Base-by-base conservation (phyloP, 2,113 vertebrate species). In the Ranitomeya imitator region DNA sequence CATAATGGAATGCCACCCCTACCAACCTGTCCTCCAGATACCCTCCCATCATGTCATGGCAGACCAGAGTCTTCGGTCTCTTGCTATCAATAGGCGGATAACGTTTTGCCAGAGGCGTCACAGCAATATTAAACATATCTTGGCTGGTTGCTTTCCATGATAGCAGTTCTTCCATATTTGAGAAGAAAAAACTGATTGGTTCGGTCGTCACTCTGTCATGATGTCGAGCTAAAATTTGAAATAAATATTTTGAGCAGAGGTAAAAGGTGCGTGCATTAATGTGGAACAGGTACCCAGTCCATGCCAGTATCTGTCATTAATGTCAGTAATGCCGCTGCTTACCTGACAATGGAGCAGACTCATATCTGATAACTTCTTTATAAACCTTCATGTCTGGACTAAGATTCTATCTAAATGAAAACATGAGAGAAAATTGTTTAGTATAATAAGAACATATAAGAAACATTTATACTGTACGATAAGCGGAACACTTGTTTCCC, bases 11-110 rank as follows among this genome's bases (percentile, higher is more conserved):
- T 4, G 37, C 37, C 37, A 45, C 37, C 37, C 37, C 37, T 45
- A 45, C 37, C 37, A 45, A 98, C 98, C 95, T 96, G 95, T 99
- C 98, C 2, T 97, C 96, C 82, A 98, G 90, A 92, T 99, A 99
- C 0, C 98, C 98, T 0, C 98, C 97, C 90, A 95, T 96, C 98
- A 99, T 98, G 92, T 99, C 98, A 0, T 99, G 98, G 90, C 97
- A 99, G 89, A 99, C 92, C 90, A 99, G 89, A 0, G 98, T 99
- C 83, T 96, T 94, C 13, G 92, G 94, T 31, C 89, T 91, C 31
- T 7, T 57, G 60, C 91, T 92, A n/a, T 8, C 86, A 23, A 99
- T 91, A 0, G 93, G 91, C 7, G 97, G 98, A 89, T 95, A 94
- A 51, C 97, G 95, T 18, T 89, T 11, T 0, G 91, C 94, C 71